Evolutionary conservation across 2,888 invertebrate species (phyloP), one percentile per base, ranked within the genome.

Genomic region (Quadroppia sp.): DNA sequence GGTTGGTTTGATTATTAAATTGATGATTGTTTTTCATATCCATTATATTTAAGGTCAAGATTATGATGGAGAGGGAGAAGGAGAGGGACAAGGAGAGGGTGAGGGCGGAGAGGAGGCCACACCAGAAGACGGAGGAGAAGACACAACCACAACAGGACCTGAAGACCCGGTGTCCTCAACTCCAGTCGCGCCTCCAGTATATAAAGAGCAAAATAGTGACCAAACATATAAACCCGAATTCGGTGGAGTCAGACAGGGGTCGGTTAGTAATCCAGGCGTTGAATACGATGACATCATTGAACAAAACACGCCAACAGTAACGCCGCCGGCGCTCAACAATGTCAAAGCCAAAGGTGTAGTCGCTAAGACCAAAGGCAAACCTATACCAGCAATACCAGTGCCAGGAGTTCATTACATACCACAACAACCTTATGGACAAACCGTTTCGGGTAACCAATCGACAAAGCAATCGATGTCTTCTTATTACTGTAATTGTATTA

Each of bases 261-360:
- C 50, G 1, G 36, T 45, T 3, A 45, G 50, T 70, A 42, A 53
- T 40, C 67, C 67, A 23, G 67, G 67, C 1, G 67, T 67, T 7
- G 67, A 67, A 67, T 67, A 67, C 40, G 67, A 67, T 36, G 67
- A 67, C n/a, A 67, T 67, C 7, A 23, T 70, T 15, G 69, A 74
- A 28, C 23, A 70, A 15, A 74, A 74, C 25, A 42, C 70, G 36
- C 73, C 73, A 4, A 40, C 67, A 15, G 53, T 36, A 1, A 69
- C 70, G 23, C 40, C 50, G 13, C 64, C 45, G 20, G 7, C 50
- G 2, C 4, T 13, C 1, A 15, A 36, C 17, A 32, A n/a, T 30
- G 6, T 7, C 11, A 25, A 20, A 15, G 11, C 72, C 28, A 67
- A 11, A 42, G 64, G 42, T n/a, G 36, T 4, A 7, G 36, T 36